Evolutionary conservation across 2,113 vertebrate genomes (phyloP), one percentile per base, ranked within the genome.

Genomic region (Cnemophilus loriae): DNA sequence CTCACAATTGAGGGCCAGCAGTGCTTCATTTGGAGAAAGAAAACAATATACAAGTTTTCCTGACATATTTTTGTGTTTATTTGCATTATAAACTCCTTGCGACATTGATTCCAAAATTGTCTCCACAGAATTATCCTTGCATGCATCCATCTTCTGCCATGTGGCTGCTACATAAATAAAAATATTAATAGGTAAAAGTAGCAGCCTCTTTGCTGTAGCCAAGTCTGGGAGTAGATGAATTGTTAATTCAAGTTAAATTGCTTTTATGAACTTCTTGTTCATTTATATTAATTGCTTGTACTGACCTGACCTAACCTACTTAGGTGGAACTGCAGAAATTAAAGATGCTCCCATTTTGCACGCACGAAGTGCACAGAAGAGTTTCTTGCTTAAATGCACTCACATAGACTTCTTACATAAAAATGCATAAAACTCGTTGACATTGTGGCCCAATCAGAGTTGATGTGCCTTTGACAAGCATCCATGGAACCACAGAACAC

Each of bases 181-280:
- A 94, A 60, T 39, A 59, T 70, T 39, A 84, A 47, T 10, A 84
- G 52, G 5, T 63, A 30, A 81, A 85, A 84, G 83, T 32, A 78
- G 52, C 56, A 91, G 41, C 49, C 9, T 63, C 32, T 75, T 71
- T 59, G 59, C 64, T 70, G 56, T 28, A 68, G 60, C 35, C 42
- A 89, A 84, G 47, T 41, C 53, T 87, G 73, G 56, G 60, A 91
- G 73, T 50, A 63, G 80, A 87, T 64, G 32, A 95, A 84, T 79
- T 93, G 91, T 91, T 95, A 96, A 95, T 93, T 90, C 76, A 92
- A 91, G 69, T 88, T 83, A 95, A 96, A 93, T 96, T 95, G 76
- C 79, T 93, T 95, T 96, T 92, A 92, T 95, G 88, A 90, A 92
- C 92, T 96, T 94, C 88, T 88, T 91, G 85, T 94, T 96, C 95